phyloP scores from a whole-genome alignment of 2,888 invertebrate genomes.

The Leptopterna dolabrata region DNA sequence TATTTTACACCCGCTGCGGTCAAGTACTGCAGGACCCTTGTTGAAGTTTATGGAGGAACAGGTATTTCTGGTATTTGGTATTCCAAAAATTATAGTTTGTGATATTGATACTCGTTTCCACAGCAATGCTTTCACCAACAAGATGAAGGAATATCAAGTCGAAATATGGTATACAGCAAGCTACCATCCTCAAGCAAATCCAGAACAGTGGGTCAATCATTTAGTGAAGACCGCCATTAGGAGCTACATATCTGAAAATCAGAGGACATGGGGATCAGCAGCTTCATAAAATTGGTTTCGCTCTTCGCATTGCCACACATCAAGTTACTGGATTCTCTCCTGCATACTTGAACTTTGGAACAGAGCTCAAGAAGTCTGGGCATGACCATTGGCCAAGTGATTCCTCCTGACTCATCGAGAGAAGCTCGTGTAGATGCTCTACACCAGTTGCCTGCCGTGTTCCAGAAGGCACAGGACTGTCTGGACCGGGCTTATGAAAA shows the following conservation, averaged over 20 bases:
- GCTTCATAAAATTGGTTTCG: constrained; percentile 59
- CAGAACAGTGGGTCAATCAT: constrained; percentile 62
- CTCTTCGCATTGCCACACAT: constrained; percentile 58
- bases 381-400: neutral
- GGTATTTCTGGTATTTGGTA: no score
- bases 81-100: no score
- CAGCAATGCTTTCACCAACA: constrained; percentile 47
- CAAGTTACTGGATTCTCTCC: neutral
- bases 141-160: constrained; percentile 52
- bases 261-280: constrained; percentile 58
- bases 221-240: constrained; percentile 61
- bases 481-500: neutral
- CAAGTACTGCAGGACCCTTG: neutral
- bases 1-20: constrained; percentile 1
- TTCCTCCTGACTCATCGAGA: neutral
- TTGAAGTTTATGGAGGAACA: no score
- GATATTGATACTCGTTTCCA: constrained; percentile 62
- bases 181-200: constrained; percentile 63
- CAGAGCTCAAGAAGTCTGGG: neutral
- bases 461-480: neutral
- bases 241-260: constrained; percentile 52
- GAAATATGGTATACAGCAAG: constrained; percentile 46
- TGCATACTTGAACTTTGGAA: neutral
- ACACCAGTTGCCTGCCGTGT: neutral
- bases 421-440: neutral